A percentile compares a stretch with the other conserved stretches of the same genome.
Conservation (phyloP, 1,140 invertebrate species). For the Daktulosphaira vitifoliae region DNA sequence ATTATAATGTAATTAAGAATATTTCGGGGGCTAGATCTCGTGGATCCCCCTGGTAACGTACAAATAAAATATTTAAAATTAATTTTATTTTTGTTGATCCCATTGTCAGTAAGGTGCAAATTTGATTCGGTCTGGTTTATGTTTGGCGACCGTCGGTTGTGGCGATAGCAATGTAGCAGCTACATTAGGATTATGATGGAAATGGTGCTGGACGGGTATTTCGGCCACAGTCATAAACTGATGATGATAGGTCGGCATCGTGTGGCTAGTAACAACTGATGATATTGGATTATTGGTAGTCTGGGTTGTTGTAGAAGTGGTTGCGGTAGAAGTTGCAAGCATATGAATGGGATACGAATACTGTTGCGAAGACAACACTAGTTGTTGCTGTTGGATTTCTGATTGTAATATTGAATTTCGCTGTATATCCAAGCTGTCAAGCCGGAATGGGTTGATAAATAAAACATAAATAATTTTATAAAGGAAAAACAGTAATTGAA, state of each 20-base stretch:
- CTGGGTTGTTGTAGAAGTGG: slow-evolving; percentile 8
- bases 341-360: slow-evolving; percentile 15
- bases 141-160: slow-evolving; percentile 26
- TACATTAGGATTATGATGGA: not conserved
- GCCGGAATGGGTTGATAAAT: not conserved
- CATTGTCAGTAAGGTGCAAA: slow-evolving; percentile 22
- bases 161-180: not conserved
- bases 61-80: too few species aligned
- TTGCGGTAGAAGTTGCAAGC: not conserved
- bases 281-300: not conserved
- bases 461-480: not conserved
- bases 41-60: too few species aligned
- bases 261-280: not conserved
- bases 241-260: not conserved
- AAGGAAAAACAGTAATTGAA: too few species aligned
- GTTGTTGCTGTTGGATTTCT: slow-evolving; percentile 27
- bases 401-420: slow-evolving; percentile 21
- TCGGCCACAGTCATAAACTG: slow-evolving; percentile 14
- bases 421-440: slow-evolving; percentile 30
- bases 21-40: too few species aligned
- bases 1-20: too few species aligned
- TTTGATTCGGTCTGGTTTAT: slow-evolving; percentile 18
- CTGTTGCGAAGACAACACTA: slow-evolving; percentile 11
- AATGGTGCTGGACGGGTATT: slow-evolving; percentile 22
- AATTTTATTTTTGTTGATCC: too few species aligned